These are phyloP conservation scores for Hesperia comma DNA, from an alignment of 2,888 invertebrate species.

Conservation along the genomic window DNA sequence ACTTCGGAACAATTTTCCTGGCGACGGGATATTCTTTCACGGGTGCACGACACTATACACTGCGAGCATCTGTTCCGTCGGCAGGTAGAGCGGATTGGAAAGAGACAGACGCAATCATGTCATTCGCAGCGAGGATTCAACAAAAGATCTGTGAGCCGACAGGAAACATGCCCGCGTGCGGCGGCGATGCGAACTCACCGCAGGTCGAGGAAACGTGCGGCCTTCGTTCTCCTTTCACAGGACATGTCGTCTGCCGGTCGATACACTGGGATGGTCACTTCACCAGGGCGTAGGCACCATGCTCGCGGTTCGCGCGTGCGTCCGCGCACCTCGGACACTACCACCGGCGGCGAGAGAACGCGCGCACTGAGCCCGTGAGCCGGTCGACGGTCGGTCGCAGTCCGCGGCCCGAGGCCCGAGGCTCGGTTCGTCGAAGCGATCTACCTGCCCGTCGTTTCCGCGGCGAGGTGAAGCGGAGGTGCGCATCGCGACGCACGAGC, in stretches of 20 bases:
- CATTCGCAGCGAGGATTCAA: constrained; percentile 72
- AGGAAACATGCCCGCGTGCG: constrained; percentile 60
- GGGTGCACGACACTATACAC: constrained; percentile 58
- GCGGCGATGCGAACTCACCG: constrained; percentile 78
- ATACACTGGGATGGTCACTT: constrained; percentile 74
- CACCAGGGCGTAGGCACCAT: constrained; percentile 75
- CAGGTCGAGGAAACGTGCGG: constrained; percentile 81
- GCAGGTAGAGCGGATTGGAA: constrained; percentile 69
- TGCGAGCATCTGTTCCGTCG: constrained; percentile 57
- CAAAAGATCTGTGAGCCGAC: constrained; percentile 73
- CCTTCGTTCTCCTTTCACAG: constrained; percentile 81
- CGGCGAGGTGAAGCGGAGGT: constrained; percentile 74
- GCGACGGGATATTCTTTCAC: constrained; percentile 44
- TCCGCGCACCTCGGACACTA: constrained; percentile 78
- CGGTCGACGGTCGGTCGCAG: constrained; percentile 33
- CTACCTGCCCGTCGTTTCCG: constrained; percentile 75
- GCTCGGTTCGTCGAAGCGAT: constrained; percentile 61
- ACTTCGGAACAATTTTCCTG: constrained; percentile 44
- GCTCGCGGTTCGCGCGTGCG: constrained; percentile 68
- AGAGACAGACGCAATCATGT: constrained; percentile 71
- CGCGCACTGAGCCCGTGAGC: constrained; percentile 78
- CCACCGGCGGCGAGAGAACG: constrained; percentile 81
- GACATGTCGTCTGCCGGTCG: constrained; percentile 75
- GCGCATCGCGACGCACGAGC: constrained; percentile 80
- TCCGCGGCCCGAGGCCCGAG: constrained; percentile 46